Evolutionary conservation across 2,888 invertebrate species (phyloP), one percentile per base, ranked within the genome.

Genomic region (Geotrupes spiniger): DNA sequence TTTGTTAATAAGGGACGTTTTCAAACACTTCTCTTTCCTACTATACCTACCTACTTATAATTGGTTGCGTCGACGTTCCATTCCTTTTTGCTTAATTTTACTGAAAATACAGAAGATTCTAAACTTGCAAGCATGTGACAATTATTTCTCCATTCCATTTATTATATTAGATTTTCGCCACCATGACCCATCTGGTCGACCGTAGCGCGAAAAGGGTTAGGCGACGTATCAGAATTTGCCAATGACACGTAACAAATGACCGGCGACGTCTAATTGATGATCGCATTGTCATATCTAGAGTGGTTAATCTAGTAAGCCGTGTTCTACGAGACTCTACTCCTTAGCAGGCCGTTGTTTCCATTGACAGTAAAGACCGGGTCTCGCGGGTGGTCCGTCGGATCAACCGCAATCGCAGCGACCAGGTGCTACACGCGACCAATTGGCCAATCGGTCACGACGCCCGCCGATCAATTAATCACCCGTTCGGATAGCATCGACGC

Each of bases 171-270:
- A n/a, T n/a, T n/a, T n/a, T n/a, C n/a, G 29, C 10, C 28, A 11
- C 5, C 10, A 5, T 11, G 29, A 49, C 21, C 40, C 40, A 42
- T 25, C 42, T 49, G 49, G 49, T 28, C 49, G 27, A 44, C 44
- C 36, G 38, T 49, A 49, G 45, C 45, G 44, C 44, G 49, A 46
- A 53, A 60, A 60, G 58, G 59, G 60, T 60, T 59, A 57, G 54
- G 50, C 57, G 51, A 49, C 50, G 54, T 63, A 63, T 64, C 63
- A 61, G 61, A 63, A 65, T 66, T 66, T 62, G 66, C 66, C 66
- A 66, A 68, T 65, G 67, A 66, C 66, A 63, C 52, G 59, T 64
- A 65, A 69, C 66, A 68, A 69, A 69, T 69, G 68, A 69, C 63
- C 63, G 61, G 59, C 62, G 63, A 65, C 63, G 66, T 64, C 64